phyloP scores from a whole-genome alignment of 2,797 vertebrate genomes.

The Sparus aurata region DNA sequence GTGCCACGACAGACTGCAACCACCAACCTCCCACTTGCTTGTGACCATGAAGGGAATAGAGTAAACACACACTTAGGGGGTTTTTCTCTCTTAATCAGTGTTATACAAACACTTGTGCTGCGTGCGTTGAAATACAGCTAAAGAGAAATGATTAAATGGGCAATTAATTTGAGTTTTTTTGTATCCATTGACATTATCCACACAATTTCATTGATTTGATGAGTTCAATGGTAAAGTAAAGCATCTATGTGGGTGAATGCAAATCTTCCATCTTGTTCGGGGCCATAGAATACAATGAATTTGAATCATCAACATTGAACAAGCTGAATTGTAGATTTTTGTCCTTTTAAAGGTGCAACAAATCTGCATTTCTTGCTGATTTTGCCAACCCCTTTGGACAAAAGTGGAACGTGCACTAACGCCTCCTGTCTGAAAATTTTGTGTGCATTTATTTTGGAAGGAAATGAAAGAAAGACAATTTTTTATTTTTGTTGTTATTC shows the following conservation, averaged over 20 bases:
- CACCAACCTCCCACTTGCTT: not conserved
- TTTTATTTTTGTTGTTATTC: too few relatives aligned
- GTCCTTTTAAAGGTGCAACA: not conserved
- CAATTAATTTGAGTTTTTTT: not conserved
- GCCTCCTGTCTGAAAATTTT: too few relatives aligned
- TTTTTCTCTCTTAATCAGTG: constrained; percentile 6
- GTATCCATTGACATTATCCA: not conserved
- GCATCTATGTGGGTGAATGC: not conserved
- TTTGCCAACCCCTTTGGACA: too few relatives aligned
- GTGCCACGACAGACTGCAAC: not conserved
- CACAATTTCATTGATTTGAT: not conserved
- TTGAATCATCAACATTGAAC: not conserved
- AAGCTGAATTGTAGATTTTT: not conserved
- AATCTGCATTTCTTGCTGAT: too few relatives aligned
- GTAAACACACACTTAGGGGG: not conserved
- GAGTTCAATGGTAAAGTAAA: constrained; percentile 5
- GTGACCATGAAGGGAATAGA: not conserved
- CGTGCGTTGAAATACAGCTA: not conserved
- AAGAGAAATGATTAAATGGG: not conserved
- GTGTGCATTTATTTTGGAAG: too few relatives aligned
- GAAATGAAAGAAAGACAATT: too few relatives aligned
- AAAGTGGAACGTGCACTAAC: too few relatives aligned
- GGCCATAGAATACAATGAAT: not conserved
- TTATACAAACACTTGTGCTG: not conserved
- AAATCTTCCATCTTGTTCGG: not conserved